These are phyloP conservation scores for Crepidodera aurea DNA, from an alignment of 2,888 invertebrate genomes.

Conservation along the genomic window DNA sequence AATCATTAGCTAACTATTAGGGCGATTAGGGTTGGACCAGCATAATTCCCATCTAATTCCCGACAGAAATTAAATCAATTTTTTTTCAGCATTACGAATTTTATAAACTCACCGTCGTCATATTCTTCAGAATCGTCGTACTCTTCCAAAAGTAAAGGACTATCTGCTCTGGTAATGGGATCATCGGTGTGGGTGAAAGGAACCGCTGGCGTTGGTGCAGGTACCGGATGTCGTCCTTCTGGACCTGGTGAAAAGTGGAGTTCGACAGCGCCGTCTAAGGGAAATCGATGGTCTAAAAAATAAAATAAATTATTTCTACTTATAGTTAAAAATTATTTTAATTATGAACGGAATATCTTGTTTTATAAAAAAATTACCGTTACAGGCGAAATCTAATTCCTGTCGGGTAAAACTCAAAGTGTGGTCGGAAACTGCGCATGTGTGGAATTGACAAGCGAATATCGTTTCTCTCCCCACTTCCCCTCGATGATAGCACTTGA, in stretches of 20 bases:
- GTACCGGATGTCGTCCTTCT: slow-evolving; percentile 63
- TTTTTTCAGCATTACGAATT: too few species aligned
- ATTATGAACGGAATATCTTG: too few species aligned
- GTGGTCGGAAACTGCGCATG: slow-evolving; percentile 88
- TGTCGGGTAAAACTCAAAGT: slow-evolving; percentile 85
- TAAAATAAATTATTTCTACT: background rate
- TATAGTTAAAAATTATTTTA: background rate
- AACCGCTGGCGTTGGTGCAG: slow-evolving; percentile 75
- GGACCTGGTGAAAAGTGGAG: slow-evolving; percentile 76
- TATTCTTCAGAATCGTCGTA: slow-evolving; percentile 61
- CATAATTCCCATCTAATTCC: too few species aligned
- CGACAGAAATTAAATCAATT: too few species aligned
- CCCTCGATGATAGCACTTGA: slow-evolving; percentile 86
- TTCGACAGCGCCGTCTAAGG: slow-evolving; percentile 85
- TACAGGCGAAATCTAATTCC: slow-evolving; percentile 86
- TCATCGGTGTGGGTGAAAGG: slow-evolving; percentile 75
- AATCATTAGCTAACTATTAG: too few species aligned
- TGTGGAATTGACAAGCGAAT: slow-evolving; percentile 92
- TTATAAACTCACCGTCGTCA: slow-evolving; percentile 56
- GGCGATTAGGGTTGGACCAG: too few species aligned
- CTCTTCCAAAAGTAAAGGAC: slow-evolving; percentile 72
- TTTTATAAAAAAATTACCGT: slow-evolving; percentile 68
- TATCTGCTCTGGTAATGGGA: slow-evolving; percentile 79
- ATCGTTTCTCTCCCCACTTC: slow-evolving; percentile 71
- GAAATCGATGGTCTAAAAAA: slow-evolving; percentile 77